A percentile compares a stretch with the other conserved stretches of the same genome.
Evolutionary conservation across 2,113 vertebrate genomes (phyloP).

Genomic region (Neodon shergylaensis): DNA sequence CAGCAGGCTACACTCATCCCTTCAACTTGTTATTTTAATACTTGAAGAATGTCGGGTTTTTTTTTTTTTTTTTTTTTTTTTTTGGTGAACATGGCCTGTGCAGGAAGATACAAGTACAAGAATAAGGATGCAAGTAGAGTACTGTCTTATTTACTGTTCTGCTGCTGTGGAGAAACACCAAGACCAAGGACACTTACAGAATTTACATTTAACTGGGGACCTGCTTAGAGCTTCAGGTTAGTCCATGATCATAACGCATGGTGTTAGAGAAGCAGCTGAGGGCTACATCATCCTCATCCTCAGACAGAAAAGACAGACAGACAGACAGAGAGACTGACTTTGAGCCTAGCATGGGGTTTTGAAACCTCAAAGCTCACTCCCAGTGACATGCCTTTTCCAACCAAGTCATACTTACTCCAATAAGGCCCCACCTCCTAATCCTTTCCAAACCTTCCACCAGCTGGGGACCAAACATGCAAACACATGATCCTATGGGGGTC

Average conservation of each 20-base stretch:
- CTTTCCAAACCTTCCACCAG: not conserved
- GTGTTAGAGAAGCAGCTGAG: too few species aligned
- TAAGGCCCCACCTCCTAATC: not conserved
- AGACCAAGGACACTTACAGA: not conserved
- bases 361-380: not conserved
- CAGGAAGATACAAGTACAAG: not conserved
- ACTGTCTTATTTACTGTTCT: not conserved
- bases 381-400: not conserved
- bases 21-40: not conserved
- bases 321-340: not conserved
- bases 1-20: not conserved
- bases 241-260: not conserved
- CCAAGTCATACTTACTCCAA: not conserved
- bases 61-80: not conserved
- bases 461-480: not conserved
- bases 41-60: not conserved
- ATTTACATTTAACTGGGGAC: not conserved
- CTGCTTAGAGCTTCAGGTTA: not conserved
- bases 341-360: not conserved
- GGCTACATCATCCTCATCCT: too few species aligned
- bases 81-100: not conserved
- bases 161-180: not conserved
- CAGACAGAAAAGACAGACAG: too few species aligned
- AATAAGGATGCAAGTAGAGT: not conserved
- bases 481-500: not conserved